Conservation (phyloP, 2,113 vertebrate genomes). For the Willisornis vidua region DNA sequence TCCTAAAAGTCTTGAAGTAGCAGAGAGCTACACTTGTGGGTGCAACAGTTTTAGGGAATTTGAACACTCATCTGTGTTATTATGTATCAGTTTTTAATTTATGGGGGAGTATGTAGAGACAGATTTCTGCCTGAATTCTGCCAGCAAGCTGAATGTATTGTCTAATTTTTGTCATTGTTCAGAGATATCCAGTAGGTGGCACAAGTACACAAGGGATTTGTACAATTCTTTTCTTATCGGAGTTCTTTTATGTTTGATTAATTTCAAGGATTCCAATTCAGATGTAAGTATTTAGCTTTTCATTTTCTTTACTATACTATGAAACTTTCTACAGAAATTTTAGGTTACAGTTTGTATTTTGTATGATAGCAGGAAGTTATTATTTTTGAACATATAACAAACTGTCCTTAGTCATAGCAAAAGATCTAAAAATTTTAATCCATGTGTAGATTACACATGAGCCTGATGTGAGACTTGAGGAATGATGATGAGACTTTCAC, state of each 20-base stretch:
- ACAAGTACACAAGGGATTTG: background rate
- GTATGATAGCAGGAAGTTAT: background rate
- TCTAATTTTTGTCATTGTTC: fast-evolving
- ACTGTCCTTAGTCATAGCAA: background rate
- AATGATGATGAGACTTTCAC: background rate
- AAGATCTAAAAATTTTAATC: background rate
- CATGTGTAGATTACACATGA: fast-evolving
- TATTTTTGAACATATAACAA: background rate
- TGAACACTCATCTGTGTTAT: background rate
- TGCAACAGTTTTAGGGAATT: background rate
- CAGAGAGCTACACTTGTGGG: background rate
- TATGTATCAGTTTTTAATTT: background rate
- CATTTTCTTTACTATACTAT: background rate
- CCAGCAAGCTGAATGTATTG: background rate
- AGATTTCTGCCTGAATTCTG: background rate
- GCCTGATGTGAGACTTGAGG: background rate
- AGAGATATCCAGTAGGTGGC: constrained; percentile 30
- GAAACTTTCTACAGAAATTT: background rate
- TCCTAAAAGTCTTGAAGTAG: background rate
- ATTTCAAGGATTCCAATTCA: background rate
- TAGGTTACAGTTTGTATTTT: background rate
- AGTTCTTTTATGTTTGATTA: constrained; percentile 29
- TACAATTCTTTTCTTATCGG: constrained; percentile 38
- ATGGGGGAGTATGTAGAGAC: background rate
- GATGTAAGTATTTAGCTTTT: background rate